Evolutionary conservation across 2,113 vertebrate genomes (phyloP), one percentile per base, ranked within the genome.

Genomic region (Oceanites oceanicus): DNA sequence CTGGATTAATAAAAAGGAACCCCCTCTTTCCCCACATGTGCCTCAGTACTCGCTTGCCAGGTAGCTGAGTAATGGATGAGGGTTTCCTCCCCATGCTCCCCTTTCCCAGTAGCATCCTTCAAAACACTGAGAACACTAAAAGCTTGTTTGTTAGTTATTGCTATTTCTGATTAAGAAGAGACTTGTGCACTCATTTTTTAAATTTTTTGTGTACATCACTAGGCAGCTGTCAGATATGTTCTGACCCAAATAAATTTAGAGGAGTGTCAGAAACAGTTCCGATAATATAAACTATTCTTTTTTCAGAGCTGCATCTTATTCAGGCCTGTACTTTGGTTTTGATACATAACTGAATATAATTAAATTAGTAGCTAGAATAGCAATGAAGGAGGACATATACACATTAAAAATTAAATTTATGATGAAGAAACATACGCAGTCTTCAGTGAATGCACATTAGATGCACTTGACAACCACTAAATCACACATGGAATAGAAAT

Each of bases 401-500:
- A 65, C 55, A 81, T 79, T 76, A 93, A 95, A 96, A 93, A 82
- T 72, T 58, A 76, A 91, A 82, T 96, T 85, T 94, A 59, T 95
- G 55, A 85, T 23, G 49, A 93, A 92, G 61, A 96, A 96, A 92
- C 55, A 79, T 72, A 47, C 1, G 4, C 52, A 86, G 65, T 84
- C 73, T 89, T 91, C 68, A 89, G 63, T 91, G 78, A 89, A 92
- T 77, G 42, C 42, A 67, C 32, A 74, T 88, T 81, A 91, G 72
- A 87, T 95, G 88, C 58, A 65, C 95, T 86, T 96, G 96, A 91
- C 72, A 94, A 45, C 63, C 58, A 82, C 50, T 90, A 93, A 94
- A 95, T 97, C 83, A 95, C 65, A 94, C 44, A 49, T 32, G 65
- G 73, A 90, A 80, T 84, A 96, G 84, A 97, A 96, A 96, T 93